A percentile compares a stretch with the other conserved stretches of the same genome.
These are phyloP conservation scores for Troides oblongomaculatus DNA, from an alignment of 2,888 invertebrate species.

Conservation along the genomic window DNA sequence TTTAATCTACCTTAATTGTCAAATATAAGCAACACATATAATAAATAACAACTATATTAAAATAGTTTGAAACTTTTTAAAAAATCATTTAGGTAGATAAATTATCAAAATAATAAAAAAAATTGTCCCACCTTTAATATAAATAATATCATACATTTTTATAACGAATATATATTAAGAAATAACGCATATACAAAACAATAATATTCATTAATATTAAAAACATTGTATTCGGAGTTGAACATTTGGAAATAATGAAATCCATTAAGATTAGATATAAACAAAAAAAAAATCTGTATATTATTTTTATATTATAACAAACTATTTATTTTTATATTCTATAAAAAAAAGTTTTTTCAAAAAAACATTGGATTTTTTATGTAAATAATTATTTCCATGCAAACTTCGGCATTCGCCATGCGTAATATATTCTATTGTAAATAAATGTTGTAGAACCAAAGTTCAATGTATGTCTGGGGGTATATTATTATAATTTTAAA, in stretches of 20 bases:
- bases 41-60: no score
- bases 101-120: constrained; percentile 16
- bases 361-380: constrained; percentile 9
- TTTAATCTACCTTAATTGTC: no score
- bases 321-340: constrained; percentile 26
- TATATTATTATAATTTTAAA: constrained; percentile 15
- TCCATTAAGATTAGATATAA: constrained; percentile 20
- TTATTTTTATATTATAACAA: neutral
- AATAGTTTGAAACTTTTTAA: neutral
- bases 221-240: neutral
- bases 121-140: constrained; percentile 23
- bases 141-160: constrained; percentile 12
- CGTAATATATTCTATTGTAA: constrained; percentile 24
- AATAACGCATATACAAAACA: neutral
- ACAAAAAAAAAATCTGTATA: constrained; percentile 9
- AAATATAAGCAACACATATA: no score
- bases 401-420: constrained; percentile 10
- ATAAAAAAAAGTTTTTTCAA: constrained; percentile 22
- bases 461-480: constrained; percentile 23
- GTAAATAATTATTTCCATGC: constrained; percentile 24
- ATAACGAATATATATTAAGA: constrained; percentile 4
- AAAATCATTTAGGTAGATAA: constrained; percentile 21
- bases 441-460: constrained; percentile 30
- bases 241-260: constrained; percentile 10
- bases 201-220: neutral